phyloP scores from a whole-genome alignment of 2,797 vertebrate species.

The Notoglanidium macrostoma region DNA sequence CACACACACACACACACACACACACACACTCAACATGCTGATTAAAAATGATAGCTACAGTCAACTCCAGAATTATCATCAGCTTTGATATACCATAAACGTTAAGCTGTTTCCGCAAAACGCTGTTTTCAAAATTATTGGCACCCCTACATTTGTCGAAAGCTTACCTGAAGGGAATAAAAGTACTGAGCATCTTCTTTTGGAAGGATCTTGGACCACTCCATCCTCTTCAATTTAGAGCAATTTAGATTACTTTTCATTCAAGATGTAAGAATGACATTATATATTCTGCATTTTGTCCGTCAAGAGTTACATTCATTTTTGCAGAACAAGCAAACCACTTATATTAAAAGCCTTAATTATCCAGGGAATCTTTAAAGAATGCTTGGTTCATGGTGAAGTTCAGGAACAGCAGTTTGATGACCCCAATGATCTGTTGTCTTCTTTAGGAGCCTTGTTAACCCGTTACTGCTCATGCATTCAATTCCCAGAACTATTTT shows the following conservation, averaged over 20 bases:
- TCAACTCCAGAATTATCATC: not conserved
- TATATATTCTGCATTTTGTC: not conserved
- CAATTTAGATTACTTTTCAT: no score
- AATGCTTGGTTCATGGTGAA: not conserved
- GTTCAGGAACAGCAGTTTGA: not conserved
- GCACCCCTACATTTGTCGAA: not conserved
- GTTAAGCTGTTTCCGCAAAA: not conserved
- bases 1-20: constrained; percentile 60
- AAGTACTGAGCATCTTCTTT: not conserved
- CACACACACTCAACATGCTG: not conserved
- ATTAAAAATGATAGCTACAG: not conserved
- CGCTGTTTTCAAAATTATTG: not conserved
- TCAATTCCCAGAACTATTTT: no score
- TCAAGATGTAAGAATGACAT: no score
- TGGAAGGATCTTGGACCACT: not conserved
- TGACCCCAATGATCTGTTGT: not conserved
- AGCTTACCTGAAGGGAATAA: not conserved
- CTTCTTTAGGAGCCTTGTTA: not conserved
- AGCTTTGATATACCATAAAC: not conserved
- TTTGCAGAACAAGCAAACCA: not conserved
- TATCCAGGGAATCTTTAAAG: not conserved
- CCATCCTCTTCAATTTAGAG: not conserved
- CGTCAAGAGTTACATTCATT: not conserved
- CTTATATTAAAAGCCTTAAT: not conserved
- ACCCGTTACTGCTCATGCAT: not conserved